Base-by-base conservation (phyloP, 1,140 invertebrate species). In the Metopolophium dirhodum region DNA sequence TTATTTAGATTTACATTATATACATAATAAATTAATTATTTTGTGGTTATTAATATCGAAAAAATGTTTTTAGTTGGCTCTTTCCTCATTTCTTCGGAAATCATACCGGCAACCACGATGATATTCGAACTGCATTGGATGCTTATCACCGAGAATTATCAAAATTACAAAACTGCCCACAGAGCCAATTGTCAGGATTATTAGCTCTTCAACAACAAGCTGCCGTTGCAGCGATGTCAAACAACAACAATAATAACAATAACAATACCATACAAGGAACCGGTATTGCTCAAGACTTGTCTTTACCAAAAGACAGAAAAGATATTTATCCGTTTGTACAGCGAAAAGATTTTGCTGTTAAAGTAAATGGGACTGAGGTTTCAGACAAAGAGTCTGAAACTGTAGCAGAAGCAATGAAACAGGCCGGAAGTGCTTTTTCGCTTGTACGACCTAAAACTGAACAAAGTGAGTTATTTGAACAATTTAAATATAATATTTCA, bases 101-200 rank as follows among this genome's bases (percentile, higher is more conserved):
- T 49, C 93, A 94, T 61, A 95, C 95, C 90, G 96, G 97, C 94
- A 97, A 97, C 91, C 97, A 97, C 94, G 98, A 99, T 94, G 98
- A 98, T 68, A 98, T 99, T 95, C 96, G 98, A 94, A 96, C 99
- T 96, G 98, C 98, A 1, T 95, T 99, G 26, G 98, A 98, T 94
- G 97, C 98, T n/a, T 98, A 98, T 95, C 98, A 98, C 94, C 96
- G 98, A 77, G 98, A 99, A 95, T 96, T 99, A 20, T 97, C 97
- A 94, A 98, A 98, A 95, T 95, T 99, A 90, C 93, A 94, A 91
- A 94, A 94, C 61, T 94, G 93, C 45, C 93, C 93, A 37, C 90
- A 92, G 77, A 94, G 47, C 37, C 93, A 94, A 93, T 51, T 94
- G 45, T 93, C 94, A 51, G 94, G 94, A 26, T 93, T 94, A 37